A percentile compares a stretch with the other conserved stretches of the same genome.
Evolutionary conservation across 1,140 invertebrate species (phyloP).

Genomic region (Samia ricini): DNA sequence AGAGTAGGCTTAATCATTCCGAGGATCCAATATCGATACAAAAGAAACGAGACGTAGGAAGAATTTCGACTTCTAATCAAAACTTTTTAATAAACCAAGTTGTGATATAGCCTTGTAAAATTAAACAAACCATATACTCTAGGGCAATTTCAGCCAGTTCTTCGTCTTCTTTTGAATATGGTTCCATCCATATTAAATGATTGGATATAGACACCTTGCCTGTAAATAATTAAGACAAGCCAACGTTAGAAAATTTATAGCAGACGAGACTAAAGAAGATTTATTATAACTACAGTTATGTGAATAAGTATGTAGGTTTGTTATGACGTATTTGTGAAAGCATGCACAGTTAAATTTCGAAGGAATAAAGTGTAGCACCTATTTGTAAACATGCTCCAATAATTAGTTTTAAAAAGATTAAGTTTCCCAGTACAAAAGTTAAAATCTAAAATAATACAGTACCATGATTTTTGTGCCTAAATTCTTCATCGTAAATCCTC

Average conservation of each 20-base stretch:
- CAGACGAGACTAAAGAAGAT: no score
- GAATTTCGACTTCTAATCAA: no score
- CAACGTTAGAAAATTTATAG: neutral
- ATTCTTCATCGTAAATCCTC: constrained; percentile 76
- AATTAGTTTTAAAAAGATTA: neutral
- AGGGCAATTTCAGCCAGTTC: constrained; percentile 26
- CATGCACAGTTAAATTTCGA: no score
- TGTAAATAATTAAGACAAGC: constrained; percentile 12
- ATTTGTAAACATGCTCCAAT: no score
- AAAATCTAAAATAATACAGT: neutral
- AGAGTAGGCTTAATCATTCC: no score
- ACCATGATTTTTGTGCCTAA: constrained; percentile 48
- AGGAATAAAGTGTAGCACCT: no score
- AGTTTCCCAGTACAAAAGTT: neutral
- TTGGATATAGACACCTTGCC: constrained; percentile 32
- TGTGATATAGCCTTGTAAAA: no score
- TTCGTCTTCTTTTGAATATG: constrained; percentile 21
- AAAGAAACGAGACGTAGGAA: no score
- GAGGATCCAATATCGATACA: no score
- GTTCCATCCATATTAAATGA: constrained; percentile 32
- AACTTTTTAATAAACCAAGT: neutral
- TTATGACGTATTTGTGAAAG: no score
- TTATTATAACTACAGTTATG: no score
- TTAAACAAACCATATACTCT: constrained; percentile 23
- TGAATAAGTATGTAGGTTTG: no score